A percentile compares a stretch with the other conserved stretches of the same genome.
These are phyloP conservation scores for Pomatorhinus ruficollis DNA, from an alignment of 2,113 vertebrate species.

Conservation along the genomic window DNA sequence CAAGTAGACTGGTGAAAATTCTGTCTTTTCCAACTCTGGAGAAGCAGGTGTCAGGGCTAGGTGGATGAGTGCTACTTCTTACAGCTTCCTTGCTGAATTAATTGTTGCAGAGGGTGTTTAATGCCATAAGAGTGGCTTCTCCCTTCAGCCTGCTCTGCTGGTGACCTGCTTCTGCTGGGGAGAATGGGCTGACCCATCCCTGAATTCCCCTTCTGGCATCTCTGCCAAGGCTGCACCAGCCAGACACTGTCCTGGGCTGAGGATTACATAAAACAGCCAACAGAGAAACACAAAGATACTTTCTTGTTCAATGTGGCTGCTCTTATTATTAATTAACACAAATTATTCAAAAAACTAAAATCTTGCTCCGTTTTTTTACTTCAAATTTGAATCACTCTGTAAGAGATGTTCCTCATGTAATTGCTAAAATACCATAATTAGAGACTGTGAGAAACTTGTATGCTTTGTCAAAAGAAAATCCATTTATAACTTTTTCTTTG, in stretches of 20 bases:
- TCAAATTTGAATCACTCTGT: not conserved
- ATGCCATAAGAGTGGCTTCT: not conserved
- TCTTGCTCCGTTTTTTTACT: not conserved
- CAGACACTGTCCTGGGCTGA: not conserved
- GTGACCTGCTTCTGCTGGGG: not conserved
- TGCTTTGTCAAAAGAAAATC: not conserved
- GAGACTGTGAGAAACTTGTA: not conserved
- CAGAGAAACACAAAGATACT: not conserved
- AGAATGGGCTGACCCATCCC: not conserved
- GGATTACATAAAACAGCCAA: not conserved
- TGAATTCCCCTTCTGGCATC: not conserved
- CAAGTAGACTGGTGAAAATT: not conserved
- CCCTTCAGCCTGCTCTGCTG: not conserved
- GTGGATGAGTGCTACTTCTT: not conserved
- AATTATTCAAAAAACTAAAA: not conserved
- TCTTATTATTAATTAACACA: not conserved
- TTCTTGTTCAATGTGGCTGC: not conserved
- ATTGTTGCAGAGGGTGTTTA: not conserved
- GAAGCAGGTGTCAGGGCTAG: not conserved
- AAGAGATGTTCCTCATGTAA: not conserved
- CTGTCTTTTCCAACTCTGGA: not conserved
- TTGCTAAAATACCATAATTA: not conserved
- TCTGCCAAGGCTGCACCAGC: not conserved
- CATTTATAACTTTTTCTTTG: not conserved
- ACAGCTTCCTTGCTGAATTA: not conserved